Conservation (phyloP, 2,113 vertebrate species). For the Macroglossus sobrinus region DNA sequence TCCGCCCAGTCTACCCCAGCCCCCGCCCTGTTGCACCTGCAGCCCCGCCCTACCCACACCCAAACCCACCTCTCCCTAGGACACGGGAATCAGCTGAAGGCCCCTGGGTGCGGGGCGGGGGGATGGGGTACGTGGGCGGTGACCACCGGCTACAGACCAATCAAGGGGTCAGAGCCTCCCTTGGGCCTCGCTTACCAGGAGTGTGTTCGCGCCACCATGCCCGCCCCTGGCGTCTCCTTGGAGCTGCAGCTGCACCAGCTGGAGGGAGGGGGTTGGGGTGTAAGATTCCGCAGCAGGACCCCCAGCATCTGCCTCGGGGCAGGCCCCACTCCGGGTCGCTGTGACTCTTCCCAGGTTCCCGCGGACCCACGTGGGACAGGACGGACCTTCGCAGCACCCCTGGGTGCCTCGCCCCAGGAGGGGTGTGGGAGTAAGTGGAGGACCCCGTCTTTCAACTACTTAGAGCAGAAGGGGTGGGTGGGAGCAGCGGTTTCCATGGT, state of each 20-base stretch:
- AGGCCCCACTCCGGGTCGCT: background rate
- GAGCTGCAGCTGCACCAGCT: background rate
- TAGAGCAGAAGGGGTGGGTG: background rate
- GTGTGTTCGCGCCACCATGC: background rate
- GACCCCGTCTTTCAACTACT: background rate
- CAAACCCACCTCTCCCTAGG: too few species aligned
- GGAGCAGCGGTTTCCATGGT: background rate
- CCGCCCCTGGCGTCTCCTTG: background rate
- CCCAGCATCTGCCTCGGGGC: accelerated
- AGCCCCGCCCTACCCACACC: too few species aligned
- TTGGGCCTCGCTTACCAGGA: too few species aligned
- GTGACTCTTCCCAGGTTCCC: background rate
- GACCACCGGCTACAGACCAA: background rate
- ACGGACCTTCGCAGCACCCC: too few species aligned
- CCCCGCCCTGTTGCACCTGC: too few species aligned
- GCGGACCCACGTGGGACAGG: background rate
- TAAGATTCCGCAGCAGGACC: background rate
- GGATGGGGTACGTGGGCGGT: too few species aligned
- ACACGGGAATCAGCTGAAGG: background rate
- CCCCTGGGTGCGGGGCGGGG: too few species aligned
- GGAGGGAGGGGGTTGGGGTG: background rate
- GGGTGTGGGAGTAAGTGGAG: too few species aligned
- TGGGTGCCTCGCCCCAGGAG: accelerated
- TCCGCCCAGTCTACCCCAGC: too few species aligned
- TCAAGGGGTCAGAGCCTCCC: background rate